A percentile compares a stretch with the other conserved stretches of the same genome.
These are phyloP conservation scores for Platysternon megacephalum DNA, from an alignment of 2,113 vertebrate species.

Conservation along the genomic window DNA sequence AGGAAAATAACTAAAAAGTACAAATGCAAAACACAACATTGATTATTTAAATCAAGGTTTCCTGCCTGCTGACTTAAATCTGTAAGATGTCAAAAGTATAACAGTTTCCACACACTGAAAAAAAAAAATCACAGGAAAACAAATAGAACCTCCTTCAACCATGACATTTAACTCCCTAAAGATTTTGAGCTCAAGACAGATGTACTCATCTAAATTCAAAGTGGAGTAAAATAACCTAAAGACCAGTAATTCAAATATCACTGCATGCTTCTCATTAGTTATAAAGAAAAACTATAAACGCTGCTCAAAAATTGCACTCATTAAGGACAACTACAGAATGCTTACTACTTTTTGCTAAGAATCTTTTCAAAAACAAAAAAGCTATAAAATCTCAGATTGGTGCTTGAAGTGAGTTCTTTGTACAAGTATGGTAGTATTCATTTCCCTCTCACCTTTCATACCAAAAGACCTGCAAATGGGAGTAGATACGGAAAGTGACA, in stretches of 20 bases:
- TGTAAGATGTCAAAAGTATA: not conserved
- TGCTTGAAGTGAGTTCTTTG: not conserved
- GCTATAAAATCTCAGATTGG: not conserved
- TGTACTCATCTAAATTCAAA: not conserved
- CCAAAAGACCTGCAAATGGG: not conserved
- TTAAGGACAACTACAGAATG: not conserved
- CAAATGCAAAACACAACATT: too few species aligned
- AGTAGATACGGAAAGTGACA: rapidly evolving
- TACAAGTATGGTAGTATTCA: not conserved
- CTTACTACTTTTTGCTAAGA: not conserved
- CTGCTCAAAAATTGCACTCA: not conserved
- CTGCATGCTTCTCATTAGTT: rapidly evolving
- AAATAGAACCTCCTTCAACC: not conserved
- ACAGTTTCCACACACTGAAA: not conserved
- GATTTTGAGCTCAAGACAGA: not conserved
- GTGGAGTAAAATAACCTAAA: not conserved
- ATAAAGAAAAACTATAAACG: not conserved
- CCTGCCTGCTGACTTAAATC: too few species aligned
- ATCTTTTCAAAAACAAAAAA: not conserved
- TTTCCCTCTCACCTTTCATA: not conserved
- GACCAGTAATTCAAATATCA: not conserved
- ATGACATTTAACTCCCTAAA: not conserved
- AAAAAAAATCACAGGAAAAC: not conserved
- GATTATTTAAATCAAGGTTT: too few species aligned
- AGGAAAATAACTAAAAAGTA: too few species aligned